Base-by-base conservation (phyloP, 2,797 vertebrate species). In the Adelosebastes latens region DNA sequence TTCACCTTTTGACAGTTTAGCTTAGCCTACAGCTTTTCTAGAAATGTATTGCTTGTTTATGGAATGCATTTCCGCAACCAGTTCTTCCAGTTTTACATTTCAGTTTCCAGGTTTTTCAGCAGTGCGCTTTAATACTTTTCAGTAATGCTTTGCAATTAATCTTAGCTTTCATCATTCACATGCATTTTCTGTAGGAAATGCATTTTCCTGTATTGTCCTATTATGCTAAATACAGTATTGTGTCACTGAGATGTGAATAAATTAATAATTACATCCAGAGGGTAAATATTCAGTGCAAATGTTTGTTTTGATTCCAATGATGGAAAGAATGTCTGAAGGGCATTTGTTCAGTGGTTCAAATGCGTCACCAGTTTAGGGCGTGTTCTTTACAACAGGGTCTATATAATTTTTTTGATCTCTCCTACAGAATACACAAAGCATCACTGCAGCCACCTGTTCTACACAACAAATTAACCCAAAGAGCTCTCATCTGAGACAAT, bases 301-400 rank as follows among this genome's bases (percentile, higher is more conserved):
- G 29, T 31, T 52, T 52, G 49, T 8, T 52, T 52, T 52, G 20
- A 52, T 2, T 52, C 18, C 11, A 24, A 1, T 39, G 24, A 76
- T 70, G 56, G 31, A 73, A 86, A 81, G 24, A 79, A 55, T 9
- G 29, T 14, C 22, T 39, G 55, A 36, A 67, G 29, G 27, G 3
- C 25, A 64, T 80, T 62, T 84, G 69, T 66, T 73, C 36, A 25
- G 11, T 52, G 18, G 60, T 39, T 80, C 8, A 59, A 42, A 27
- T 83, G 82, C 92, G 91, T 95, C 94, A 94, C n/a, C n/a, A 13
- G 4, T 39, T 64, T 3, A 64, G 87, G 93, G 92, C 73, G 94
- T 88, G 92, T 68, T 83, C 75, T 71, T 67, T 62, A 70, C 31
- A 56, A 3, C 5, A 8, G 63, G 53, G 14, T 87, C 62, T 92